A percentile compares a stretch with the other conserved stretches of the same genome.
These are phyloP conservation scores for Tamandua tetradactyla DNA, from an alignment of 2,797 vertebrate genomes.

Conservation along the genomic window DNA sequence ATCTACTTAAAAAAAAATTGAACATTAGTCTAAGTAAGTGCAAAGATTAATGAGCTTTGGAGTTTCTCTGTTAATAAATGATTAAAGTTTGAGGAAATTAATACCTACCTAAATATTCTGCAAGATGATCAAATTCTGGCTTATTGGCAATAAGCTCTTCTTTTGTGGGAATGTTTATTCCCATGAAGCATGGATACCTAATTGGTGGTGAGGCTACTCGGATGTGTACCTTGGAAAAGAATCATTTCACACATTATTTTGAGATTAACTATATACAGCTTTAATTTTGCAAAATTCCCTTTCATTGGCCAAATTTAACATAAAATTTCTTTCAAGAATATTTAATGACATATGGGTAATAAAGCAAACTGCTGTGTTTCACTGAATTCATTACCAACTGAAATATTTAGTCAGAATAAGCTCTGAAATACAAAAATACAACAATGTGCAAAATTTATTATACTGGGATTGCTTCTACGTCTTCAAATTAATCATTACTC, in stretches of 20 bases:
- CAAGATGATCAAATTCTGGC: slow-evolving; percentile 95
- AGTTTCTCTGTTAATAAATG: slow-evolving; percentile 36
- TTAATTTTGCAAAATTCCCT: background rate
- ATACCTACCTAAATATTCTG: slow-evolving; percentile 94
- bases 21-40: background rate
- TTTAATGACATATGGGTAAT: background rate
- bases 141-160: slow-evolving; percentile 99
- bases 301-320: slow-evolving; percentile 21
- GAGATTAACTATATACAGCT: background rate
- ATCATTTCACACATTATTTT: slow-evolving; percentile 38
- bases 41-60: background rate
- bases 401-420: slow-evolving; percentile 42
- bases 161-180: slow-evolving; percentile 99
- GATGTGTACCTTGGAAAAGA: slow-evolving; percentile 92
- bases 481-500: background rate
- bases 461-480: background rate
- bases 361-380: slow-evolving; percentile 7
- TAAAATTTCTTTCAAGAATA: background rate
- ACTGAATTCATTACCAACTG: background rate
- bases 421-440: slow-evolving; percentile 43
- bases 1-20: background rate
- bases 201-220: slow-evolving; percentile 98
- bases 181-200: slow-evolving; percentile 97
- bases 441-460: background rate
- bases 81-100: background rate